Percentiles rank a stretch among this genome's conserved stretches.
phyloP scores from a whole-genome alignment of 2,888 invertebrate genomes.

The Eristalis arbustorum region DNA sequence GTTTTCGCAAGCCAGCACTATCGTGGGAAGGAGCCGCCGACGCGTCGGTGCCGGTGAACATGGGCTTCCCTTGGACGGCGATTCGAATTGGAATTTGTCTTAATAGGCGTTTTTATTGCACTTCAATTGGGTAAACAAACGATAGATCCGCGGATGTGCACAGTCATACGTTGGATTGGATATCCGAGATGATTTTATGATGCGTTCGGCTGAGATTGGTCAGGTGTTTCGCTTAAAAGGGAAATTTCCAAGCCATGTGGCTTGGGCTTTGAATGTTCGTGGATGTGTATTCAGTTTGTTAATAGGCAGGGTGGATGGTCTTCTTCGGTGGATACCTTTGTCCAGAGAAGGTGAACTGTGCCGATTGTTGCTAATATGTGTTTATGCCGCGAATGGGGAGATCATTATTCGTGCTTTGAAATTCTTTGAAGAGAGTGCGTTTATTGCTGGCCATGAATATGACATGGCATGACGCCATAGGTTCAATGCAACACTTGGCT shows the following conservation, averaged over 20 bases:
- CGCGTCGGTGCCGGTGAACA: not conserved
- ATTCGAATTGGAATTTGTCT: conserved; percentile 27
- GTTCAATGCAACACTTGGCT: too few relatives aligned
- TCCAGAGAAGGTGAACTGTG: not conserved
- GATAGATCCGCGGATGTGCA: not conserved
- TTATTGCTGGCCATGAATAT: too few relatives aligned
- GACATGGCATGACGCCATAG: too few relatives aligned
- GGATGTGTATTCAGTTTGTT: not conserved
- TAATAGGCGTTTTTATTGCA: conserved; percentile 28
- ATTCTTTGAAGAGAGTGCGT: too few relatives aligned
- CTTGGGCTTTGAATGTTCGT: not conserved
- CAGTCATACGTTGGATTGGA: not conserved
- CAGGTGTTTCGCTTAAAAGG: not conserved
- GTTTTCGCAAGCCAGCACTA: conserved; percentile 37
- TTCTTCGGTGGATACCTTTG: not conserved
- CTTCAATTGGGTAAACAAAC: conserved; percentile 21
- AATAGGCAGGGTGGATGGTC: not conserved
- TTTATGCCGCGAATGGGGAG: not conserved
- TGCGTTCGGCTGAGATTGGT: not conserved
- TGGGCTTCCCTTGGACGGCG: conserved; percentile 9
- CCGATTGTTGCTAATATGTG: not conserved
- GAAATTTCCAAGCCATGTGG: not conserved
- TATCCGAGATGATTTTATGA: not conserved
- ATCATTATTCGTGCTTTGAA: too few relatives aligned
- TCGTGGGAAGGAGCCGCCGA: conserved; percentile 23